Base-by-base conservation (phyloP, 2,888 invertebrate genomes). In the Ophion slaviceki region DNA sequence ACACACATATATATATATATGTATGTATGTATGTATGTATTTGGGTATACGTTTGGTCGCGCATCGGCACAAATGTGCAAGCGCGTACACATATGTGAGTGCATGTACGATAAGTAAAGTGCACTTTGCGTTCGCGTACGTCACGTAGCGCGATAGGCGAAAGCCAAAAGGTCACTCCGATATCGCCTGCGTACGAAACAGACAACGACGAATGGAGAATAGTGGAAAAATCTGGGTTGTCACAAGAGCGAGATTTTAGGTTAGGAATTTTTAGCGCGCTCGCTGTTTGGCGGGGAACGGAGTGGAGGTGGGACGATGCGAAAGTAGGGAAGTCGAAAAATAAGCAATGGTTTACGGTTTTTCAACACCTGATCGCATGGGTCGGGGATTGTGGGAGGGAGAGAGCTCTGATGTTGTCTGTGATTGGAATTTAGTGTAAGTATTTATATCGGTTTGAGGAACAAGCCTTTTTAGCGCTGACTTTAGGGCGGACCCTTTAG, bases 61-160 rank as follows among this genome's bases (percentile, higher is more conserved):
- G 1, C 32, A 32, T 32, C 4, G 32, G 32, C 32, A 32, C 32
- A 32, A 32, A 32, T 4, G 32, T 32, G 32, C 32, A 32, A 4
- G 32, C 14, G 47, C 47, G 47, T 10, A 47, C 14, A 8, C 47
- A 10, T 1, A 10, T 17, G 53, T 53, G 53, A 0, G 14, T 5
- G 53, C 17, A 53, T 17, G 17, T 17, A 53, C 68, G 40, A 77
- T n/a, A 36, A 62, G 78, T 45, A 59, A 62, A 71, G 71, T 79
- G 62, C 53, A 71, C 59, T 36, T 53, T 24, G 59, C 45, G 11
- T 70, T 78, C 78, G 20, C 61, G 28, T 32, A 80, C 45, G 20
- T 75, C 67, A 32, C 61, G 24, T 24, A n/a, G n/a, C 8, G 20
- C 24, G n/a, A 57, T 71, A 71, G 40, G 11, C 67, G 17, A 28